Evolutionary conservation across 2,888 invertebrate species (phyloP).

Genomic region (Aspidiotus destructor): DNA sequence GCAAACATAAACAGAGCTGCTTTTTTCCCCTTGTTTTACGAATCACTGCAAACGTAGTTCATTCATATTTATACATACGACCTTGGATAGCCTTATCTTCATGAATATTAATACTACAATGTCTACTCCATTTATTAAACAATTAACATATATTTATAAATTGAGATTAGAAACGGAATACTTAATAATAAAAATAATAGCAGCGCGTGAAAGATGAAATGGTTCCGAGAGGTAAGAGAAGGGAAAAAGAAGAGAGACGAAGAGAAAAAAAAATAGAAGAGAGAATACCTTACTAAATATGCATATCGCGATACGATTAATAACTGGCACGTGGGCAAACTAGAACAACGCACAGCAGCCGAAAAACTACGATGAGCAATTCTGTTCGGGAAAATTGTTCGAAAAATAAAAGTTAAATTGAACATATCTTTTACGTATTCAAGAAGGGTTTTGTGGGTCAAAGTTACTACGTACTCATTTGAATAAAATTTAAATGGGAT

Average conservation of each 20-base stretch:
- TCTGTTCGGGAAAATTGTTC: neutral
- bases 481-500: conserved; percentile 38
- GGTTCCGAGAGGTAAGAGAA: neutral
- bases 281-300: neutral
- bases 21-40: neutral
- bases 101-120: conserved; percentile 33
- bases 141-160: conserved; percentile 34
- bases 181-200: conserved; percentile 6
- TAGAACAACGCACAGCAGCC: neutral
- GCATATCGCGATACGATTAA: conserved; percentile 5
- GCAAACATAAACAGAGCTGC: conserved; percentile 1
- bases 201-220: neutral
- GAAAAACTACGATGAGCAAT: conserved; percentile 1
- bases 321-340: conserved; percentile 4
- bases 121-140: conserved; percentile 33
- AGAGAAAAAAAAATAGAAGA: neutral
- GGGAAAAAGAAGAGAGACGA: neutral
- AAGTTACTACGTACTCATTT: conserved; percentile 38
- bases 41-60: conserved; percentile 19
- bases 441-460: conserved; percentile 38
- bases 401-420: conserved; percentile 4
- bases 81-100: conserved; percentile 31
- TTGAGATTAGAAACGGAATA: conserved; percentile 22
- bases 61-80: conserved; percentile 31
- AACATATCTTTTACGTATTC: conserved; percentile 37